A percentile compares a stretch with the other conserved stretches of the same genome.
Conservation (phyloP, 2,888 invertebrate genomes). For the Boloria selene region DNA sequence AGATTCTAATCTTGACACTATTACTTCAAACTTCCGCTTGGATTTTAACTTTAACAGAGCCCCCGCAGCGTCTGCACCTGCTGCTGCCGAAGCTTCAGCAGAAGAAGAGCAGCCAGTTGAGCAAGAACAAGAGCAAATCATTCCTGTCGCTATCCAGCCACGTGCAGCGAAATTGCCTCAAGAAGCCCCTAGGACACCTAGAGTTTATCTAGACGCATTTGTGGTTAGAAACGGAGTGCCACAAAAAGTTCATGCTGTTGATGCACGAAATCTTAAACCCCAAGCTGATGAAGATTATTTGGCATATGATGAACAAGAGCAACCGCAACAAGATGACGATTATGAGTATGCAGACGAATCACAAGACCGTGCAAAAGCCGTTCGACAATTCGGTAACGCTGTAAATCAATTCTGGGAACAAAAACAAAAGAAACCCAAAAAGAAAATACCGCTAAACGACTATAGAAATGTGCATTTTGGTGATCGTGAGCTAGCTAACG, state of each 20-base stretch:
- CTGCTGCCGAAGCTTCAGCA: slow-evolving; percentile 43
- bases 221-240: slow-evolving; percentile 72
- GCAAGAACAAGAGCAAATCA: slow-evolving; percentile 46
- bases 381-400: slow-evolving; percentile 65
- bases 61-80: slow-evolving; percentile 53
- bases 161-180: slow-evolving; percentile 66
- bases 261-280: slow-evolving; percentile 56
- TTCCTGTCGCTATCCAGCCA: slow-evolving; percentile 62
- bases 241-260: slow-evolving; percentile 64
- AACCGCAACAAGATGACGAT: slow-evolving; percentile 59
- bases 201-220: slow-evolving; percentile 76
- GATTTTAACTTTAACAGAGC: slow-evolving; percentile 70
- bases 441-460: slow-evolving; percentile 56
- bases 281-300: slow-evolving; percentile 62
- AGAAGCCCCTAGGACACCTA: slow-evolving; percentile 59
- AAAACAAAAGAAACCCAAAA: slow-evolving; percentile 51
- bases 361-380: slow-evolving; percentile 60
- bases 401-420: slow-evolving; percentile 73
- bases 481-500: slow-evolving; percentile 59
- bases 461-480: slow-evolving; percentile 74
- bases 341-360: slow-evolving; percentile 73
- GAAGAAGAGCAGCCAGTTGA: slow-evolving; percentile 40
- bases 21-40: slow-evolving; percentile 68
- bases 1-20: slow-evolving; percentile 61
- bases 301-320: slow-evolving; percentile 60